Evolutionary conservation across 23 tunicate species (phyloP), one percentile per base, ranked within the genome.

Genomic region (Styela plicata): DNA sequence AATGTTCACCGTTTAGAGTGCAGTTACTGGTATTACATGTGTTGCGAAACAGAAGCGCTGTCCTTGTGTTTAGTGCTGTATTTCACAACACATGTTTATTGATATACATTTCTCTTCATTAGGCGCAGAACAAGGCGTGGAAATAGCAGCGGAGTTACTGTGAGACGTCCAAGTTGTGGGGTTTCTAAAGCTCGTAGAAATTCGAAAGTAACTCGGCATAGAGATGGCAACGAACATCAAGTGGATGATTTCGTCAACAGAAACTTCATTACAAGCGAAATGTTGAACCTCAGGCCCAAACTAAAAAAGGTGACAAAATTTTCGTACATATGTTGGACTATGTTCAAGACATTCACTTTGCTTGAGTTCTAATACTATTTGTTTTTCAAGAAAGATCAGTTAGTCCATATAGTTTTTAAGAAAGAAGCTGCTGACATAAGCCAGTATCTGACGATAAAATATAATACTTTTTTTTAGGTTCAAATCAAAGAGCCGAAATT

Each of bases 221-320:
- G 81, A 44, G 81, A 76, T 29, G 93, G 94, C 20, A 93, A 93
- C 44, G 98, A 93, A 82, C 85, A 88, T 31, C 35, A 78, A 77
- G 77, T 63, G 24, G 80, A 85, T 33, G 70, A 63, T 28, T 66
- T 80, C 20, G 93, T 93, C 26, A 93, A 93, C 69, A 31, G 69
- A 33, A 93, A 88, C 71, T 82, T 81, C 53, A 82, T 93, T 76
- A 88, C 98, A n/a, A 66, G 84, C 3, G 98, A 93, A 70, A 83
- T 93, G 87, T 67, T 82, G 32, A 78, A 87, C 17, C 70, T 88
- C 18, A 65, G 89, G 32, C 90, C 98, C 1, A 82, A 71, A 70
- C 78, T 93, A 18, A 80, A 70, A 63, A 93, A 88, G 74, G 98
- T 93, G 36, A 36, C n/a, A n/a, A n/a, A n/a, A n/a, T n/a, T n/a